Base-by-base conservation (phyloP, 1,140 invertebrate species). In the Pentalonia nigronervosa region DNA sequence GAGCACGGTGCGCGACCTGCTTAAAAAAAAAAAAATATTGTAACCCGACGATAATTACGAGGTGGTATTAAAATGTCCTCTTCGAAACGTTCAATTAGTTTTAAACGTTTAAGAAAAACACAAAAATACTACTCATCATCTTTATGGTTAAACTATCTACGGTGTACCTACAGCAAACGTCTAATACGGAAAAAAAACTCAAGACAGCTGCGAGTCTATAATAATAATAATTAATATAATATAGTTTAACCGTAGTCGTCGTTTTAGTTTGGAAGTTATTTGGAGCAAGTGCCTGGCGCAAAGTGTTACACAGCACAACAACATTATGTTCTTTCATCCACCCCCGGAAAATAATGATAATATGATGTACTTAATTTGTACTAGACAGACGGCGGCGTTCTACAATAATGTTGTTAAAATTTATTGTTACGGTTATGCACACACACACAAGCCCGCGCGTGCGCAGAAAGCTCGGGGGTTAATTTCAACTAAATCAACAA, bases 321-420 rank as follows among this genome's bases (percentile, higher is more conserved):
- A 86, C 3, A 86, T 47, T 30, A 86, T 14, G 23, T 47, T 45
- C 60, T 14, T 67, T n/a, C 14, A n/a, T 17, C 14, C 14, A n/a
- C 41, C 25, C 23, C 45, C 8, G 11, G 11, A 47, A 48, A 86
- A 47, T 30, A 86, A 47, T 30, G 34, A 8, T 36, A 83, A 9
- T 41, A 50, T 53, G 8, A 50, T 53, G n/a, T 23, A 25, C 48
- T 36, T 89, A 34, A 53, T 53, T 89, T 36, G 20, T 89, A 89
- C 11, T 23, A 50, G 30, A 20, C n/a, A 7, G 9, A 2, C 14
- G n/a, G 21, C 45, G 30, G 8, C 21, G 48, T 53, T n/a, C n/a
- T 50, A 50, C 47, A 88, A 88, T 50, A 41, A 34, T 53, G 30
- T 88, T 88, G 34, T 88, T 88, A 48, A 88, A 50, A 50, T 48